These are phyloP conservation scores for Spinus olivaceus DNA, from an alignment of 2,797 vertebrate species.

Conservation along the genomic window DNA sequence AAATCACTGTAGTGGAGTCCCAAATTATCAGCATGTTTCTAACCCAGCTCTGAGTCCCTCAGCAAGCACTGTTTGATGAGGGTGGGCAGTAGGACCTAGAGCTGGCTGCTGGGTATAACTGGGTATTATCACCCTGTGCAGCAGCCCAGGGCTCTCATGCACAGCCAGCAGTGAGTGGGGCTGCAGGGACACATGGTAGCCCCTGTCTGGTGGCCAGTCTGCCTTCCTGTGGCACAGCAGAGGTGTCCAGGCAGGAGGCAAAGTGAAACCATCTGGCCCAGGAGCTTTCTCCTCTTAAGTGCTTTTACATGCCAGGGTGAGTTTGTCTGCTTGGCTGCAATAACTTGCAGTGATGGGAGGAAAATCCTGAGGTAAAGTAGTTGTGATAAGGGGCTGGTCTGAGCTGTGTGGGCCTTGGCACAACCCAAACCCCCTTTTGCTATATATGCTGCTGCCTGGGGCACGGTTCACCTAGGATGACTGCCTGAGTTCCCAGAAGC, in stretches of 20 bases:
- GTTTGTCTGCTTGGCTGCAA: neutral
- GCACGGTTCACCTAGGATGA: neutral
- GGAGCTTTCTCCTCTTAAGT: neutral
- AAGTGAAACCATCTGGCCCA: neutral
- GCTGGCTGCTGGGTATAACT: accelerated
- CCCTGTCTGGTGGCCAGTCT: neutral
- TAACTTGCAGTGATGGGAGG: neutral
- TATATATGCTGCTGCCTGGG: neutral
- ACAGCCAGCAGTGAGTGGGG: neutral
- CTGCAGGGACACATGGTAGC: accelerated
- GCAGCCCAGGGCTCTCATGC: neutral
- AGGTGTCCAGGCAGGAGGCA: neutral
- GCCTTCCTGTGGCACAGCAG: neutral
- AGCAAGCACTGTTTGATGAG: accelerated
- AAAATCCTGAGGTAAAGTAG: neutral
- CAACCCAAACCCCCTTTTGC: neutral
- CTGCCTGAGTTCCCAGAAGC: neutral
- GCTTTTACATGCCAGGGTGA: neutral
- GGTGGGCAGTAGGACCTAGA: neutral
- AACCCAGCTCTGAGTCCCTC: no score
- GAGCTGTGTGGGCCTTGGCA: neutral
- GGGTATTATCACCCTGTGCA: accelerated
- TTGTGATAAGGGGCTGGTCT: neutral
- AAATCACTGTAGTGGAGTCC: neutral
- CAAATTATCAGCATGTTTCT: neutral